Evolutionary conservation across 2,888 invertebrate species (phyloP), one percentile per base, ranked within the genome.

Genomic region (Melanotus villosus): DNA sequence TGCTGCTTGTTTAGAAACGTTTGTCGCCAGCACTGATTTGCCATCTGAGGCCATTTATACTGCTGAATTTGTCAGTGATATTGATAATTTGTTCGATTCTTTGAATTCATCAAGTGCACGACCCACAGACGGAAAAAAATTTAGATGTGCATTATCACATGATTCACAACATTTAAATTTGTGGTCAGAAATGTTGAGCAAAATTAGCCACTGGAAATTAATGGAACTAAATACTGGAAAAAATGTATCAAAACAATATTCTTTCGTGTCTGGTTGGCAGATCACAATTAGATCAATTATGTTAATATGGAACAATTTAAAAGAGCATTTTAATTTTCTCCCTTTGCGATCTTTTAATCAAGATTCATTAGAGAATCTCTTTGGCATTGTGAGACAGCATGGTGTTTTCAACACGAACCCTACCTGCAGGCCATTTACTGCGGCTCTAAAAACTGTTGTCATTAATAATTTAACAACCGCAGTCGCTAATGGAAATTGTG

Each of bases 201-300:
- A 69, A 65, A 43, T 63, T 10, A 9, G 23, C 2, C 16, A 14
- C 0, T 70, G 71, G 68, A 56, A 65, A 30, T 65, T 71, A 32
- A 21, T 50, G 6, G 50, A 23, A 10, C 23, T 50, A 7, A 26
- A 1, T 1, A 21, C n/a, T 1, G 23, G 23, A 26, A n/a, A 7
- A n/a, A 26, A 50, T 26, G 3, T 50, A 1, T 23, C 23, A 0
- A 12, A 12, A 1, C 4, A 30, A 14, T 52, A 52, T 16, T 30
- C 52, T 7, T 52, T 52, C 18, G 7, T 52, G 2, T 0, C 1
- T 1, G 52, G 52, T 30, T 52, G 52, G 32, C 32, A 52, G n/a
- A 52, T n/a, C 1, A 50, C 26, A 1, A 50, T 50, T 23, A 50
- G 26, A 23, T 50, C 23, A 7, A 50, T 50, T 30, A 50, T 43